Base-by-base conservation (phyloP, 2,888 invertebrate species). In the Mycalesis mineus region DNA sequence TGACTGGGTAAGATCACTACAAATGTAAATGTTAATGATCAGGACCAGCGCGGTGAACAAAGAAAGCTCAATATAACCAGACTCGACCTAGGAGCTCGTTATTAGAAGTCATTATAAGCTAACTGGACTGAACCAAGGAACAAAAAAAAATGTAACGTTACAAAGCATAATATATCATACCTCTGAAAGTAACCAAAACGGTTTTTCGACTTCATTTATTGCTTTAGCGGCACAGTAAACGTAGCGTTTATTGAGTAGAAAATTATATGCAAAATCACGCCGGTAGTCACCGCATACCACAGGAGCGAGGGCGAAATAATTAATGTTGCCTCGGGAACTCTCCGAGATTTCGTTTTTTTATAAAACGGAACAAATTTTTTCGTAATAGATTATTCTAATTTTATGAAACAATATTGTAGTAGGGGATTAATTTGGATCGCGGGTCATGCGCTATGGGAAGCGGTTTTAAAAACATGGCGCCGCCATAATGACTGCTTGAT, bases 401-500 rank as follows among this genome's bases (percentile, higher is more conserved):
- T 81, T 76, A 72, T 70, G 74, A 72, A 76, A 79, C 72, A 78
- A 80, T 75, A 77, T 78, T 76, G 77, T 81, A 79, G 82, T 80
- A 78, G 74, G 73, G 77, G 78, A 81, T 85, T 86, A 84, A 84
- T 86, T 85, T 82, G 77, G 78, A 81, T 78, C 77, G 69, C 72
- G 66, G 75, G 77, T 74, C 75, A 79, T 75, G 79, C 78, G 82
- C 75, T 78, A 77, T 79, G 75, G 73, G 71, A 78, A 80, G 83
- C 84, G 81, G 80, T 88, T 88, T 84, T 83, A 85, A 88, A 88
- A 88, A 88, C 83, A 79, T 88, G 88, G 87, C 80, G 86, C 86
- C 71, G 74, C 74, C 84, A 79, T 86, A 87, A 87, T 85, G 86
- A 83, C 81, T 78, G 80, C 85, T 85, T 85, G 85, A 86, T 86